Base-by-base conservation (phyloP, 2,797 vertebrate genomes). In the Neostethus bicornis region DNA sequence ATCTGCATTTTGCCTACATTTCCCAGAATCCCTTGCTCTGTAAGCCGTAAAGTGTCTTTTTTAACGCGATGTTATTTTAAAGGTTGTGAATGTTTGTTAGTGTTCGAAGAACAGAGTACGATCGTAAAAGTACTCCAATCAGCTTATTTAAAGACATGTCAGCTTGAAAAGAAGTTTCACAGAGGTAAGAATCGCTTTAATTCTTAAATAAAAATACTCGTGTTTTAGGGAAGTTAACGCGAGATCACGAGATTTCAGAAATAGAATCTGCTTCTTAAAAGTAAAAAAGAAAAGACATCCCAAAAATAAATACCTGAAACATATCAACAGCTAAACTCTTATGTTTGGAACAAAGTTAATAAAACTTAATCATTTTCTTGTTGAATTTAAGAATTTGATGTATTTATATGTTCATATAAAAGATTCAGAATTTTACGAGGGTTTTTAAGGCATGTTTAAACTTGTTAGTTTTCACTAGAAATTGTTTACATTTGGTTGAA, bases 61-160 rank as follows among this genome's bases (percentile, higher is more conserved):
- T 86, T 83, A n/a, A 67, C 61, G 73, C 49, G 67, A 79, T 31
- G 57, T 51, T 7, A 65, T 61, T 79, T 70, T 61, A 73, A 79
- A 78, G 70, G 76, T 79, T 85, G 69, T 63, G 58, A 70, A 60
- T 49, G 5, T 46, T 38, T 31, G 12, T 46, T 13, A 1, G 6
- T 13, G 7, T 64, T 20, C 21, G 25, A 26, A 57, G 38, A 69
- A 57, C 56, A 52, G 13, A 1, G 11, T 37, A 70, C 69, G 52
- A 48, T 62, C 8, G 34, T 13, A 16, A 4, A 39, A 24, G 16
- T 25, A 43, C 31, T 19, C 7, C 13, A 35, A 21, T 1, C 5
- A 2, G n/a, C 9, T 1, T 12, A 32, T 32, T 6, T 8, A 3
- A 5, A 19, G 1, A 19, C 6, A 39, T 23, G n/a, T 44, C 13